Percentiles rank a stretch among this genome's conserved stretches.
phyloP scores from a whole-genome alignment of 2,797 vertebrate species.

The Cottoperca gobio region DNA sequence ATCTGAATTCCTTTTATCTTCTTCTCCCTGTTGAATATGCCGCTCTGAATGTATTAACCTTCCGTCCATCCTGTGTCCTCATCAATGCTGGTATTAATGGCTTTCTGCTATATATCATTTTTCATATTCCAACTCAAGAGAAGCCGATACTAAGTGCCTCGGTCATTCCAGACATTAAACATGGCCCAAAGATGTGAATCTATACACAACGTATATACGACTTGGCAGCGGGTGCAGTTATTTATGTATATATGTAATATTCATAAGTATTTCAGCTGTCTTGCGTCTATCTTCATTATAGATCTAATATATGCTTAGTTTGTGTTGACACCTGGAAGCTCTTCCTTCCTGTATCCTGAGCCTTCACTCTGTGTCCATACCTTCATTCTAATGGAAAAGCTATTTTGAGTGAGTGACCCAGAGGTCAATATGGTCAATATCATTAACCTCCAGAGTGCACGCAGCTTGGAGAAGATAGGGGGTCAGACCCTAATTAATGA shows the following conservation, averaged over 20 bases:
- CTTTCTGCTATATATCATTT: slow-evolving; percentile 59
- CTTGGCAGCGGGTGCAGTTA: slow-evolving; percentile 4
- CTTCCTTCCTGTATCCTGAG: slow-evolving; percentile 6
- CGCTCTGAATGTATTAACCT: slow-evolving; percentile 19
- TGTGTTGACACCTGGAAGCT: slow-evolving; percentile 20
- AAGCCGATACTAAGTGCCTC: slow-evolving; percentile 37
- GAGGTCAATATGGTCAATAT: slow-evolving; percentile 70
- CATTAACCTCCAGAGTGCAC: slow-evolving; percentile 55
- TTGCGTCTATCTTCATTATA: slow-evolving; percentile 7
- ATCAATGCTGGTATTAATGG: slow-evolving; percentile 49
- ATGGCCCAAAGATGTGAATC: slow-evolving; percentile 13
- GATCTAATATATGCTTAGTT: no score
- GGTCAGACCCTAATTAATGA: slow-evolving; percentile 62
- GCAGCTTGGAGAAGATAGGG: slow-evolving; percentile 6
- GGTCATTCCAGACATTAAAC: slow-evolving; percentile 38
- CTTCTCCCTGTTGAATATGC: slow-evolving; percentile 37
- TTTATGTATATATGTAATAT: slow-evolving; percentile 14
- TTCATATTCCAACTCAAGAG: slow-evolving; percentile 42
- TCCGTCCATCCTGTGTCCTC: slow-evolving; percentile 26
- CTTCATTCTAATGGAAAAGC: slow-evolving; percentile 54
- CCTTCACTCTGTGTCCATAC: slow-evolving; percentile 24
- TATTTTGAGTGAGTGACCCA: slow-evolving; percentile 55
- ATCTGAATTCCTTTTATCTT: slow-evolving; percentile 34
- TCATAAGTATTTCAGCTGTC: not conserved
- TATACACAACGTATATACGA: not conserved